Evolutionary conservation across 2,113 vertebrate genomes (phyloP).

Genomic region (Pyrgilauda ruficollis): DNA sequence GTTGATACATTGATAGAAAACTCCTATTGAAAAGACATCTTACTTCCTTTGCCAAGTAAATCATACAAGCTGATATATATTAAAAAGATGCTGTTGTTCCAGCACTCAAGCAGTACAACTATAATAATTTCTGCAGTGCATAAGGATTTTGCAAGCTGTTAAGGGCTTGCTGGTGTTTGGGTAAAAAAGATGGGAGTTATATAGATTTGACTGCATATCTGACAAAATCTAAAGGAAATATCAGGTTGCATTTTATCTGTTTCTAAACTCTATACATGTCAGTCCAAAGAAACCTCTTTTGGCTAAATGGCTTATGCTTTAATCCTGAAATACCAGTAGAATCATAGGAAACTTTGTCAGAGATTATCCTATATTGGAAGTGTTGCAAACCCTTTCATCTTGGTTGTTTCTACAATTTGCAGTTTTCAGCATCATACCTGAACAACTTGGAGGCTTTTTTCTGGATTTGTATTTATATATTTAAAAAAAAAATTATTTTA

Average conservation of each 20-base stretch:
- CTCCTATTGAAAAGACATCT: background rate
- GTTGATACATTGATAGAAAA: background rate
- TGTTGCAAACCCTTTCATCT: fast-evolving
- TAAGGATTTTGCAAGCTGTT: background rate
- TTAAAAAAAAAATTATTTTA: background rate
- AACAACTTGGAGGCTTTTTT: background rate
- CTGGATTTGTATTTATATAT: fast-evolving
- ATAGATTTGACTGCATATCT: background rate
- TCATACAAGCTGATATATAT: background rate
- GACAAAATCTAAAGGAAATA: background rate
- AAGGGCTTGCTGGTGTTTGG: background rate
- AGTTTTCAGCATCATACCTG: background rate
- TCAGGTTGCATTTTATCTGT: background rate
- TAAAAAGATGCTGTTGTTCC: background rate
- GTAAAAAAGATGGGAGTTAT: background rate
- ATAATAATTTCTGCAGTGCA: background rate
- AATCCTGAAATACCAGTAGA: background rate
- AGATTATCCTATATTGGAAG: background rate
- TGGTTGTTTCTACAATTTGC: background rate
- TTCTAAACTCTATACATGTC: background rate
- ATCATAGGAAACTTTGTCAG: background rate
- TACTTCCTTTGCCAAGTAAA: background rate
- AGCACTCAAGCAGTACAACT: background rate
- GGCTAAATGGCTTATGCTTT: background rate
- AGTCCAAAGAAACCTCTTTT: background rate